Conservation (phyloP, 2,888 invertebrate species). For the Dendrolimus pini region DNA sequence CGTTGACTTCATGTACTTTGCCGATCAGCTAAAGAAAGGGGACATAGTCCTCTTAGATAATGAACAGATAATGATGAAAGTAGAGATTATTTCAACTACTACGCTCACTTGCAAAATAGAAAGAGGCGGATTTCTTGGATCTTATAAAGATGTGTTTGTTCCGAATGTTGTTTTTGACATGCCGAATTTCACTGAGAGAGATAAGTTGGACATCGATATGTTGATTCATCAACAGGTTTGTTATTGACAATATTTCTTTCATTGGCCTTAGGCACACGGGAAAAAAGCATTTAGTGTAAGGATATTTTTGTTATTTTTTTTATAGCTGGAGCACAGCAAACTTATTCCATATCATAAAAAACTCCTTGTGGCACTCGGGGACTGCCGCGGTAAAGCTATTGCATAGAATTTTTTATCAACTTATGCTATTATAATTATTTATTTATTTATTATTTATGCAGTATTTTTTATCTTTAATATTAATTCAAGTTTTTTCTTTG, state of each 20-base stretch:
- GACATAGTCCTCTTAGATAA: conserved; percentile 75
- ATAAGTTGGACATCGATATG: conserved; percentile 48
- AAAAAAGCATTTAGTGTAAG: no score
- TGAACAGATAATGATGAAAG: conserved; percentile 85
- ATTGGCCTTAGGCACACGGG: background rate
- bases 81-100: conserved; percentile 64
- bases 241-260: background rate
- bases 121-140: conserved; percentile 55
- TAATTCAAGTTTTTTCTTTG: no score
- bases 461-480: no score
- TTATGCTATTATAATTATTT: no score
- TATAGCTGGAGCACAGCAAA: no score
- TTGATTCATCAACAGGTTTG: conserved; percentile 51
- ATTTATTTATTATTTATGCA: no score
- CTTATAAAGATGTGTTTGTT: conserved; percentile 57
- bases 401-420: no score
- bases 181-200: conserved; percentile 55
- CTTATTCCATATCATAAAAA: no score
- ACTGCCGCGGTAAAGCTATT: no score
- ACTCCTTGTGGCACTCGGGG: no score
- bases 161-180: conserved; percentile 54
- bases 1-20: conserved; percentile 70
- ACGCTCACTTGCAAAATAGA: conserved; percentile 60
- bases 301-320: no score
- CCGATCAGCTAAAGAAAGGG: conserved; percentile 66